These are phyloP conservation scores for Apodemus agrarius DNA, from an alignment of 2,797 vertebrate genomes.

Conservation along the genomic window DNA sequence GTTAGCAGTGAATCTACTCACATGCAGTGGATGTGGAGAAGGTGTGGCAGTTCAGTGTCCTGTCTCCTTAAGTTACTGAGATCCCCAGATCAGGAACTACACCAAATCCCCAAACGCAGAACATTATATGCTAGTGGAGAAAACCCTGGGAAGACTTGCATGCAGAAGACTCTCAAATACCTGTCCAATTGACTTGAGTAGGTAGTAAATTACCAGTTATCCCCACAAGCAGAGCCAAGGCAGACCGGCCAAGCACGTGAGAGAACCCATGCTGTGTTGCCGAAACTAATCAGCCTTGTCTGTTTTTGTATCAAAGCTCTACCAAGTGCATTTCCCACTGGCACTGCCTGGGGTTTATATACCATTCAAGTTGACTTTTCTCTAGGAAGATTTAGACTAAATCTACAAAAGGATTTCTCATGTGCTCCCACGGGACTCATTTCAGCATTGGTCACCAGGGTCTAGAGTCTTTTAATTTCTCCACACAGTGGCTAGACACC, in stretches of 20 bases:
- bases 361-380: background rate
- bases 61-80: accelerated
- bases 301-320: accelerated
- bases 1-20: background rate
- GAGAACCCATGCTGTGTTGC: accelerated
- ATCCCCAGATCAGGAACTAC: background rate
- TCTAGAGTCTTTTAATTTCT: background rate
- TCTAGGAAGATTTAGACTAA: background rate
- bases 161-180: background rate
- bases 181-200: background rate
- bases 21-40: background rate
- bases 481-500: accelerated
- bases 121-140: accelerated
- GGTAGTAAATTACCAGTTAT: background rate
- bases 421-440: background rate
- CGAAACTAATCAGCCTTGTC: background rate
- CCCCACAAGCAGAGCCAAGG: background rate
- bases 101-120: background rate
- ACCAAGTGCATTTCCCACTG: accelerated
- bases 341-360: accelerated
- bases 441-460: background rate
- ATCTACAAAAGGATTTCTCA: accelerated
- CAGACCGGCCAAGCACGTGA: too few species aligned
- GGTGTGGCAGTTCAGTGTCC: accelerated
- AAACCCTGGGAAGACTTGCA: background rate